Base-by-base conservation (phyloP, 2,888 invertebrate genomes). In the Hoplodrina ambigua region DNA sequence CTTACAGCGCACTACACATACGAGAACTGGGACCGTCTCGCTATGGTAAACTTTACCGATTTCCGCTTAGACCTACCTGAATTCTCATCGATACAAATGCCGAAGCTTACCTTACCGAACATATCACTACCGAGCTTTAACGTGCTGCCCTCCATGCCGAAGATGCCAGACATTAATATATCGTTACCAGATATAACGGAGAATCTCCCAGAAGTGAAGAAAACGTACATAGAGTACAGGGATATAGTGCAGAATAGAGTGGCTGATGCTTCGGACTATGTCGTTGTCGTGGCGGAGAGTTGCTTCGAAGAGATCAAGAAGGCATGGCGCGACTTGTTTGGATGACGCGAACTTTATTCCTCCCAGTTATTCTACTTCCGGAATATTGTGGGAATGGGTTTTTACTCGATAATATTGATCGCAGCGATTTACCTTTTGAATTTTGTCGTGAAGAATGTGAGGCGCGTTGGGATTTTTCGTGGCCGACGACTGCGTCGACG, bases 1-100 rank as follows among this genome's bases (percentile, higher is more conserved):
- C 87, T 96, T 96, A 87, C 95, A 96, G 95, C 95, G 70, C 92
- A 94, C 92, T 95, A 95, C 94, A 93, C 94, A 33, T 95, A 96
- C 86, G 93, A 94, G 82, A 95, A 96, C 88, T 92, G 90, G 91
- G 95, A 95, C 30, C 88, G 86, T 74, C 84, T 95, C 68, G 93
- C 92, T 69, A 84, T 96, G 87, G 94, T 94, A 85, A 94, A 94
- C 90, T 94, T 96, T 90, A 94, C 93, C 80, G 92, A 95, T 93
- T 94, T 95, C 87, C 89, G 87, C 68, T 75, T 95, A 87, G 90
- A 94, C 87, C 86, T 96, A 37, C 84, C 92, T 0, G 94, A 95
- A 56, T 94, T 94, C 84, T 83, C 90, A 3, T 85, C 90, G 13
- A 85, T 87, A 65, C 70, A 87, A 59, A 74, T 94, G 54, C 88